A percentile compares a stretch with the other conserved stretches of the same genome.
phyloP scores from a whole-genome alignment of 2,797 vertebrate genomes.

The Crocidura indochinensis region DNA sequence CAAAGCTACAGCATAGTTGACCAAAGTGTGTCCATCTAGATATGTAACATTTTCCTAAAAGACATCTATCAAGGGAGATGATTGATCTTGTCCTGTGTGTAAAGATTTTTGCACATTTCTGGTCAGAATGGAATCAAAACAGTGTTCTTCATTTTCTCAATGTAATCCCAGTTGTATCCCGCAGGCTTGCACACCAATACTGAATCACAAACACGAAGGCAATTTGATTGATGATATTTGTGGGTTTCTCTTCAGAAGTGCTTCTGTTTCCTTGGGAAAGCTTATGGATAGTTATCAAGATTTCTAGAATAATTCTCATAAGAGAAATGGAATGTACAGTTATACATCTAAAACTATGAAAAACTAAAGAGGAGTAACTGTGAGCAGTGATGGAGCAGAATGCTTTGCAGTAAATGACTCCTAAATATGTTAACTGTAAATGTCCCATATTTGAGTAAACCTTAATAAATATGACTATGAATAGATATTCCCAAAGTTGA shows the following conservation, averaged over 20 bases:
- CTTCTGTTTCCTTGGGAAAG: constrained; percentile 18
- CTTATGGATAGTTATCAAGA: background rate
- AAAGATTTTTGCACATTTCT: constrained; percentile 33
- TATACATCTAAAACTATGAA: constrained; percentile 27
- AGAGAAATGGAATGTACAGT: background rate
- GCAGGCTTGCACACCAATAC: background rate
- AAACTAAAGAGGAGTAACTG: constrained; percentile 34
- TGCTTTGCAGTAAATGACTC: constrained; percentile 12
- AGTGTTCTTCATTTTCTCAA: too few relatives aligned
- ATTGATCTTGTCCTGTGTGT: background rate
- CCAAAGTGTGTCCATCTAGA: background rate
- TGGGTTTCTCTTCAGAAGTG: constrained; percentile 4
- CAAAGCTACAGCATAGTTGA: background rate
- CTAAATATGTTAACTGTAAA: constrained; percentile 18
- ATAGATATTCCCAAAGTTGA: constrained; percentile 23
- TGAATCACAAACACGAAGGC: constrained; percentile 8
- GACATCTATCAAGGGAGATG: background rate
- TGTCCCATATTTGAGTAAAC: background rate
- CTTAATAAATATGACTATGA: constrained; percentile 23
- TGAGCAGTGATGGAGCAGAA: constrained; percentile 4
- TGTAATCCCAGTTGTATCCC: too few relatives aligned
- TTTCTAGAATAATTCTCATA: constrained; percentile 36
- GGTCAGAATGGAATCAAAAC: background rate
- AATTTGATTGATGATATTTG: constrained; percentile 11
- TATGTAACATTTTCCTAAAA: constrained; percentile 23